phyloP scores from a whole-genome alignment of 2,888 invertebrate species.

The Drosophila tripunctata region DNA sequence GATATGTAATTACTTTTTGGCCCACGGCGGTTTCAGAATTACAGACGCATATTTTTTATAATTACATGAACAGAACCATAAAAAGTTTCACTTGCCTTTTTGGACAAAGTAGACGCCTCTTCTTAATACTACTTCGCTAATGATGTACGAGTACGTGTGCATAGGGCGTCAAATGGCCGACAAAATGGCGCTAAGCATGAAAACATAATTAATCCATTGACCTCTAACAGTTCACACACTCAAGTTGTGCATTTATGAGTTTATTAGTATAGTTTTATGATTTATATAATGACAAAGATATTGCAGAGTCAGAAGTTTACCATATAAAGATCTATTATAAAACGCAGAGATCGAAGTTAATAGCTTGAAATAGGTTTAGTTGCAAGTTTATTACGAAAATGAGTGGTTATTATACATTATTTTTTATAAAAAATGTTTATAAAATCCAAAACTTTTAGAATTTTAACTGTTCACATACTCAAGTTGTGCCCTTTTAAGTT shows the following conservation, averaged over 20 bases:
- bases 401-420: too few species aligned
- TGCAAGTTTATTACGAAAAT: too few species aligned
- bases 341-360: too few species aligned
- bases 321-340: background rate
- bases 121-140: constrained; percentile 59
- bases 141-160: constrained; percentile 54
- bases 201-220: constrained; percentile 57
- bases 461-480: too few species aligned
- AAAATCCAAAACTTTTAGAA: too few species aligned
- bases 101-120: constrained; percentile 44
- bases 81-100: constrained; percentile 34
- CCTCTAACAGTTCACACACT: constrained; percentile 32
- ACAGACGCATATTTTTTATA: constrained; percentile 69
- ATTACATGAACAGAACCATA: constrained; percentile 52
- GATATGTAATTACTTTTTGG: constrained; percentile 73
- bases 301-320: too few species aligned
- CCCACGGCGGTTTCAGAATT: constrained; percentile 48
- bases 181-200: constrained; percentile 36
- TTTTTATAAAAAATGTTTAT: too few species aligned
- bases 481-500: too few species aligned
- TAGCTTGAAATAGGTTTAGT: too few species aligned
- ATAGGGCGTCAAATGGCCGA: constrained; percentile 45
- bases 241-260: background rate
- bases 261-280: background rate
- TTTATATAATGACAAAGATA: background rate